Evolutionary conservation across 2,888 invertebrate genomes (phyloP).

Genomic region (Noctua comes): DNA sequence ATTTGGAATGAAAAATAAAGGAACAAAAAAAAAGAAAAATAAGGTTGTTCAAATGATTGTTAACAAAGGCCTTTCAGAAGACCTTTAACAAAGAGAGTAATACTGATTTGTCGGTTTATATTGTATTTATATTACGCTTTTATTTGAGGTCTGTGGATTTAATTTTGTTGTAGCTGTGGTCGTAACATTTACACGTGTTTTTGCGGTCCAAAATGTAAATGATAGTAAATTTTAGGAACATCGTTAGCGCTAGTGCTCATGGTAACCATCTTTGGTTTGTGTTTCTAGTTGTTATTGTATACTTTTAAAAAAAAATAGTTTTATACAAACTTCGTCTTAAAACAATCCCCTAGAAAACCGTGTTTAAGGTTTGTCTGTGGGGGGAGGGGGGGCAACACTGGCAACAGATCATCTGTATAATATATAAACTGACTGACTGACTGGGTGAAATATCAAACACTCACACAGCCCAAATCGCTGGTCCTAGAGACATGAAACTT

Average conservation of each 20-base stretch:
- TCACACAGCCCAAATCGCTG: too few relatives aligned
- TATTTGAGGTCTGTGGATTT: neutral
- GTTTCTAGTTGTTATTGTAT: neutral
- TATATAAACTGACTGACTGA: too few relatives aligned
- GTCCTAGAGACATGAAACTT: too few relatives aligned
- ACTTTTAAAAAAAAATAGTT: too few relatives aligned
- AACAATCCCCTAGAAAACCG: neutral
- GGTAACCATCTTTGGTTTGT: neutral
- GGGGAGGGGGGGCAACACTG: too few relatives aligned
- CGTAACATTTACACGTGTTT: neutral
- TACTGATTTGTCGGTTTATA: slow-evolving; percentile 35
- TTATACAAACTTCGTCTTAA: neutral
- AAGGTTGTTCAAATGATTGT: slow-evolving; percentile 34
- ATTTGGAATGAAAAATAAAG: neutral
- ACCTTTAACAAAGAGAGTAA: slow-evolving; percentile 40
- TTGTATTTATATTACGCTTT: slow-evolving; percentile 37
- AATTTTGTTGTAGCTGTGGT: slow-evolving; percentile 1
- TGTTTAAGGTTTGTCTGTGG: neutral
- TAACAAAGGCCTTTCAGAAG: slow-evolving; percentile 45
- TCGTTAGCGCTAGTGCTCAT: neutral
- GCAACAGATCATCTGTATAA: neutral
- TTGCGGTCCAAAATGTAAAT: neutral
- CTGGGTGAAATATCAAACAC: too few relatives aligned
- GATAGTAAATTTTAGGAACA: neutral
- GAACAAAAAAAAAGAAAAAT: slow-evolving; percentile 14